Conservation (phyloP, 2,888 invertebrate genomes). For the Paralinhomoeus sp. region DNA sequence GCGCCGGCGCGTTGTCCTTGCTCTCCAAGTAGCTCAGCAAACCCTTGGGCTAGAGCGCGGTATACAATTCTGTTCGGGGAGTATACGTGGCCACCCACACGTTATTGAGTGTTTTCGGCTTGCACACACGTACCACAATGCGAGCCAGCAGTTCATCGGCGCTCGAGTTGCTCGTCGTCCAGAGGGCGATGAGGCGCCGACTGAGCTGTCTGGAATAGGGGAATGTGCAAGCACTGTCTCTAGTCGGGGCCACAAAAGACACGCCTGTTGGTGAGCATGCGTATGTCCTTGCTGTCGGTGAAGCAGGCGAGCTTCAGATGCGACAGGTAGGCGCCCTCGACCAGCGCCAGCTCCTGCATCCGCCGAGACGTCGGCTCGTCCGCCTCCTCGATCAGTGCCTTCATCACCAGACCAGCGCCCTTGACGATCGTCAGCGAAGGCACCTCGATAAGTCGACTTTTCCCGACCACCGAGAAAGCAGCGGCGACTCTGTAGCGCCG, state of each 20-base stretch:
- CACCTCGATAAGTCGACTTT: no score
- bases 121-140: constrained; percentile 15
- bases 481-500: no score
- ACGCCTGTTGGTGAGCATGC: constrained; percentile 32
- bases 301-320: constrained; percentile 75
- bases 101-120: no score
- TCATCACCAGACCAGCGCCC: constrained; percentile 70
- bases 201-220: constrained; percentile 47
- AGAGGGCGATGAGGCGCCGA: constrained; percentile 72
- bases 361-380: constrained; percentile 64
- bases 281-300: constrained; percentile 50
- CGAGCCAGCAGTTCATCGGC: constrained; percentile 17
- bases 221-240: no score
- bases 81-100: no score
- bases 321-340: constrained; percentile 79
- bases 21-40: constrained; percentile 68
- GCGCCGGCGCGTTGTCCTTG: constrained; percentile 50
- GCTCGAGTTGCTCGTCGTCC: constrained; percentile 61
- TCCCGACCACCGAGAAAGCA: no score
- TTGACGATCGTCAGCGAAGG: constrained; percentile 27
- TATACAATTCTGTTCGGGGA: no score
- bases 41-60: constrained; percentile 56
- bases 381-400: constrained; percentile 92
- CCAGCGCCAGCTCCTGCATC: constrained; percentile 82
- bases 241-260: no score